A percentile compares a stretch with the other conserved stretches of the same genome.
These are phyloP conservation scores for Synergus laeviventris DNA, from an alignment of 2,888 invertebrate genomes.

Conservation along the genomic window DNA sequence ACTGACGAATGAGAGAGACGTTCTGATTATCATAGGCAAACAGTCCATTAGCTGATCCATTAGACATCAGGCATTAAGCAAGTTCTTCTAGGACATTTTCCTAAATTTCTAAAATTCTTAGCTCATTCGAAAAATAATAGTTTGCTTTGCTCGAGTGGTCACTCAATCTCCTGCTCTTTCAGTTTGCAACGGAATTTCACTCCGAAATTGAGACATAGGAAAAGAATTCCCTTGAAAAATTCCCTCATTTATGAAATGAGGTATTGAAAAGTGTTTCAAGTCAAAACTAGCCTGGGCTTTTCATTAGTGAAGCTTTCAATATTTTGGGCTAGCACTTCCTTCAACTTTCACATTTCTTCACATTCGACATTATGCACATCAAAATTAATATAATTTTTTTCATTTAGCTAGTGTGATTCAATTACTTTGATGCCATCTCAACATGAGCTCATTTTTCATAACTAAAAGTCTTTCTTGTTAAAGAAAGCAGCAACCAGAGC, in stretches of 20 bases:
- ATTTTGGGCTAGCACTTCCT: too few relatives aligned
- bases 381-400: too few relatives aligned
- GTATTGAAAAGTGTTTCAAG: too few relatives aligned
- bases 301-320: too few relatives aligned
- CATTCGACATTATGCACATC: too few relatives aligned
- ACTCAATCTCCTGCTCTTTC: too few relatives aligned
- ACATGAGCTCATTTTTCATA: not conserved
- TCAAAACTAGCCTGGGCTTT: too few relatives aligned
- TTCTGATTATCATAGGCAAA: slow-evolving; percentile 26
- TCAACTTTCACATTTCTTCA: too few relatives aligned
- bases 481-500: not conserved
- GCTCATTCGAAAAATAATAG: not conserved
- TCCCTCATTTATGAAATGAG: too few relatives aligned
- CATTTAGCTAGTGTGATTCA: not conserved
- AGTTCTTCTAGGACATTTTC: not conserved
- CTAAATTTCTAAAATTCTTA: not conserved
- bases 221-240: too few relatives aligned
- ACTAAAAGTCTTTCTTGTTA: not conserved
- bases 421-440: not conserved
- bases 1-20: slow-evolving; percentile 29
- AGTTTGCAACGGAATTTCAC: too few relatives aligned
- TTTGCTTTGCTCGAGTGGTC: not conserved
- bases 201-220: too few relatives aligned
- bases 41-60: slow-evolving; percentile 32
- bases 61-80: not conserved